A percentile compares a stretch with the other conserved stretches of the same genome.
phyloP scores from a whole-genome alignment of 2,113 vertebrate species.

The Numenius arquata region DNA sequence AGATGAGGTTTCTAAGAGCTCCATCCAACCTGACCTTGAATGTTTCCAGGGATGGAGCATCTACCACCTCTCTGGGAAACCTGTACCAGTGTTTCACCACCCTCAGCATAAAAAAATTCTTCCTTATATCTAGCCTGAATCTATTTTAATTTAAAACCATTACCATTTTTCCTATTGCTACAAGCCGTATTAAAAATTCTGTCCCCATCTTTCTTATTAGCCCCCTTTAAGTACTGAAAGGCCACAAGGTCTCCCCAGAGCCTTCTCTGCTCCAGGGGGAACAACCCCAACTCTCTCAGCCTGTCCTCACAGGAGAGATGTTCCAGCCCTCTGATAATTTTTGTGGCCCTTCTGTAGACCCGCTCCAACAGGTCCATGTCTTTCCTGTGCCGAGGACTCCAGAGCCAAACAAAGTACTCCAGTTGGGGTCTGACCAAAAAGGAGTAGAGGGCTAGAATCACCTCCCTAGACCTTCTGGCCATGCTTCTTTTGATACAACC shows the following conservation, averaged over 20 bases:
- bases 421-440: background rate
- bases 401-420: background rate
- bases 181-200: background rate
- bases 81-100: background rate
- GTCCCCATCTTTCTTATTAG: background rate
- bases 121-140: background rate
- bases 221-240: background rate
- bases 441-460: background rate
- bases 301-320: background rate
- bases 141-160: background rate
- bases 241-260: rapidly evolving
- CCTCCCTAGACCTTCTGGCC: background rate
- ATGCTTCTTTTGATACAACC: background rate
- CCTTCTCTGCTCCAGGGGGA: background rate
- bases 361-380: background rate
- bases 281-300: background rate
- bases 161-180: background rate
- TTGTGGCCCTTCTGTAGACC: background rate
- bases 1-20: background rate
- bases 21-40: background rate
- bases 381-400: background rate
- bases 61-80: background rate
- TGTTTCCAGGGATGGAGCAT: background rate
- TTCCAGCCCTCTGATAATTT: background rate
- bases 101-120: background rate